Conservation (phyloP, 2,888 invertebrate genomes). For the Cylloceria caligata region DNA sequence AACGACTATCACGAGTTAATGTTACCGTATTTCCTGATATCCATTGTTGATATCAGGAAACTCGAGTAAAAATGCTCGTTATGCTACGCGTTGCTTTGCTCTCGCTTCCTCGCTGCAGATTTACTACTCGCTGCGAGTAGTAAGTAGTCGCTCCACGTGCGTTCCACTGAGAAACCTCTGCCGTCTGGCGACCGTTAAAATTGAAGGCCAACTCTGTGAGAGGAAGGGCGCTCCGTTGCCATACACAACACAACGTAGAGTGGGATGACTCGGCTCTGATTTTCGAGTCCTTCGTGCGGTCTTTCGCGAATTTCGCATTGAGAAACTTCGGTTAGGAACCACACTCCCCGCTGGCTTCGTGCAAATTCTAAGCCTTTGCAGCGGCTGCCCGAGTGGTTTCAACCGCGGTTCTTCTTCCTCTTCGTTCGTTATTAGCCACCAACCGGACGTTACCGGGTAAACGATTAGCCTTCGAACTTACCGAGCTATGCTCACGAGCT, state of each 20-base stretch:
- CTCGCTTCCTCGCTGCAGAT: conserved; percentile 18
- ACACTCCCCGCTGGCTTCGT: conserved; percentile 37
- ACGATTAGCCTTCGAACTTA: conserved; percentile 63
- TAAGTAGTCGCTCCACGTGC: conserved; percentile 45
- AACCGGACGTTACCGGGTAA: conserved; percentile 18
- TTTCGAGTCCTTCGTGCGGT: conserved; percentile 10
- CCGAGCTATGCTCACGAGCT: conserved; percentile 1
- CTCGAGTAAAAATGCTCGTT: conserved; percentile 3
- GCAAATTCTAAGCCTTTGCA: conserved; percentile 3
- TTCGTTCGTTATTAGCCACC: conserved; percentile 23
- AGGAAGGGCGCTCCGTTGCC: conserved; percentile 37
- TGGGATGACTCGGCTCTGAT: conserved; percentile 21
- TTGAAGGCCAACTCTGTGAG: conserved; percentile 52
- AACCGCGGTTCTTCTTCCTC: conserved; percentile 12
- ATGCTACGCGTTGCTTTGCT: conserved; percentile 3
- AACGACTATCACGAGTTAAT: no score
- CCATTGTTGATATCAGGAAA: conserved; percentile 39
- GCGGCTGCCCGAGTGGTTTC: neutral
- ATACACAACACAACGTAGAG: neutral
- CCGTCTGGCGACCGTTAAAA: conserved; percentile 62
- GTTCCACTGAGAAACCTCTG: conserved; percentile 45
- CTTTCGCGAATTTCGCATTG: neutral
- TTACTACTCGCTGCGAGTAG: neutral
- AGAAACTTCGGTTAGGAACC: neutral
- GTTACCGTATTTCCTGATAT: no score